phyloP scores from a whole-genome alignment of 2,888 invertebrate species.

The Heliothis peltigera region DNA sequence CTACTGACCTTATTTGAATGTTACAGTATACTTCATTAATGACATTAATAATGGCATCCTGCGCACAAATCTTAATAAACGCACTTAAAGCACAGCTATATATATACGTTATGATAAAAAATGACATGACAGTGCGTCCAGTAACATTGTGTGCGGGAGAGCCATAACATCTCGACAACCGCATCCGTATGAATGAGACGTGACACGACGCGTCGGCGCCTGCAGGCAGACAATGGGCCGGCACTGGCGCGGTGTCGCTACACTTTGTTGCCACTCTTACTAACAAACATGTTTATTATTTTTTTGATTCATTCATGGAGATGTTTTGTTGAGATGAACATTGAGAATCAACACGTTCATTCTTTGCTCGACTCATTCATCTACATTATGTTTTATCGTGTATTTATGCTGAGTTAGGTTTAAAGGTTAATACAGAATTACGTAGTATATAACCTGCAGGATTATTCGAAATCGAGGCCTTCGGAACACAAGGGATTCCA shows the following conservation, averaged over 20 bases:
- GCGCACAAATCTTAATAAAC: neutral
- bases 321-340: too few species aligned
- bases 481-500: too few species aligned
- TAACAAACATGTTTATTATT: slow-evolving; percentile 10
- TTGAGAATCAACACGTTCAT: slow-evolving; percentile 9
- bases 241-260: neutral
- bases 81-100: neutral
- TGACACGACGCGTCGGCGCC: neutral
- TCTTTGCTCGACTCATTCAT: slow-evolving; percentile 3
- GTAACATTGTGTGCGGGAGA: neutral
- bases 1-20: slow-evolving; percentile 4
- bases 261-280: slow-evolving; percentile 8
- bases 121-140: neutral
- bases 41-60: neutral
- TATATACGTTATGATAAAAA: too few species aligned
- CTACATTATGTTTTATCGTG: neutral
- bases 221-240: neutral
- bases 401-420: too few species aligned
- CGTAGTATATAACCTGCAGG: too few species aligned
- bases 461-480: too few species aligned
- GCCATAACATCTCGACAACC: slow-evolving; percentile 1
- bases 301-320: neutral
- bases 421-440: too few species aligned
- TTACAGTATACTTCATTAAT: neutral
- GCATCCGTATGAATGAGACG: neutral